These are phyloP conservation scores for Zaprionus bogoriensis DNA, from an alignment of 2,888 invertebrate genomes.

Conservation along the genomic window DNA sequence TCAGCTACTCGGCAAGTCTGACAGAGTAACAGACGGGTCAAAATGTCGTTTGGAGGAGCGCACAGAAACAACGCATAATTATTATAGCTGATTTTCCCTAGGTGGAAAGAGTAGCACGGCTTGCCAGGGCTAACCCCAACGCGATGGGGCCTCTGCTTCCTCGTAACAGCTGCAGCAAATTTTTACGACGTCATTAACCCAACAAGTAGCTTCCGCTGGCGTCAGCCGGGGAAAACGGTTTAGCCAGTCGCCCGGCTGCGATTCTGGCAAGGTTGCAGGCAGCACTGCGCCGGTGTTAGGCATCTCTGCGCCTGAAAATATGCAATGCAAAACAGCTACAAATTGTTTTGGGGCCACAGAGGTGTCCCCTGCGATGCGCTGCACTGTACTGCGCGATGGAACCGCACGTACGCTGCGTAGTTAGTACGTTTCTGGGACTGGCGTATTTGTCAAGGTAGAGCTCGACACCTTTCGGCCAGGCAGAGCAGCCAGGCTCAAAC, in stretches of 20 bases:
- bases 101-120: background rate
- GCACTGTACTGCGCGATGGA: constrained; percentile 3
- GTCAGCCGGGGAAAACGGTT: constrained; percentile 38
- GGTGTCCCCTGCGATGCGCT: constrained; percentile 48
- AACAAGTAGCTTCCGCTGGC: constrained; percentile 64
- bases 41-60: too few species aligned
- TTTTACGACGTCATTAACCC: constrained; percentile 70
- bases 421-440: constrained; percentile 7
- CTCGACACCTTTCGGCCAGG: too few species aligned
- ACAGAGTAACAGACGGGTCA: too few species aligned
- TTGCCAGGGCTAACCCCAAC: constrained; percentile 6
- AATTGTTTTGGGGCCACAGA: constrained; percentile 51
- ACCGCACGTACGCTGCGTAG: constrained; percentile 1
- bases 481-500: too few species aligned
- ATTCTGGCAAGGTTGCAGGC: too few species aligned
- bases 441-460: too few species aligned
- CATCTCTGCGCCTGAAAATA: constrained; percentile 47
- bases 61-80: constrained; percentile 39
- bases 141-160: constrained; percentile 41
- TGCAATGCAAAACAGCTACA: constrained; percentile 61
- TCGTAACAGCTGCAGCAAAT: constrained; percentile 45
- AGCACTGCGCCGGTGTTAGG: constrained; percentile 6
- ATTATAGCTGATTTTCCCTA: constrained; percentile 43
- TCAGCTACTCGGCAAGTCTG: too few species aligned
- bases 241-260: too few species aligned